These are phyloP conservation scores for Crematogaster levior DNA, from an alignment of 2,888 invertebrate species.

Conservation along the genomic window DNA sequence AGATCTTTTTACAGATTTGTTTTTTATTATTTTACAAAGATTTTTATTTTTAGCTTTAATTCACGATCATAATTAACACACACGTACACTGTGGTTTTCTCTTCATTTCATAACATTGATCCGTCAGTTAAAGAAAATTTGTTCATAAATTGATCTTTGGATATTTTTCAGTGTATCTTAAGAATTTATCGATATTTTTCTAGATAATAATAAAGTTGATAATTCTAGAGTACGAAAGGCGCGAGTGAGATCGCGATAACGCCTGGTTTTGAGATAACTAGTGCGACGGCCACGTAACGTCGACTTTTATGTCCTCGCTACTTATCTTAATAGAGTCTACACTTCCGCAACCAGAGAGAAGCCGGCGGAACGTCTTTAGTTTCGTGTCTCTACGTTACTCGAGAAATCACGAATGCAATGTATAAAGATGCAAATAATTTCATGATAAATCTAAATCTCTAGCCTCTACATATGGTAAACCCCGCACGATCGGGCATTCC, in stretches of 20 bases:
- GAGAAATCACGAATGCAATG: not conserved
- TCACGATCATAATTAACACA: not conserved
- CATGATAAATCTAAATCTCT: not conserved
- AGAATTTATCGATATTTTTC: not conserved
- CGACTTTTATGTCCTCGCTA: conserved; percentile 17
- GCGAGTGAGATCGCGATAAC: conserved; percentile 19
- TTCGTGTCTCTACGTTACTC: not conserved
- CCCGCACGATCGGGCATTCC: not conserved
- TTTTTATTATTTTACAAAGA: not conserved
- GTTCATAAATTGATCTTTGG: not conserved
- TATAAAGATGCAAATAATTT: not conserved
- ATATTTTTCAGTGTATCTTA: not conserved
- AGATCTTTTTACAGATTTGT: no score
- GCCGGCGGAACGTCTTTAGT: not conserved
- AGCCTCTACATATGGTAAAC: not conserved
- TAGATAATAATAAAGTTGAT: not conserved
- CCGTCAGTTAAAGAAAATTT: not conserved
- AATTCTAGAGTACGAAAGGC: not conserved
- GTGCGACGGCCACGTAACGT: conserved; percentile 1
- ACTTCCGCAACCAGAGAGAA: conserved; percentile 12
- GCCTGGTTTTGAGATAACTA: conserved; percentile 17
- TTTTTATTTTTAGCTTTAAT: not conserved
- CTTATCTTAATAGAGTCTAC: conserved; percentile 23
- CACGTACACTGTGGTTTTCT: not conserved
- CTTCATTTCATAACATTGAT: not conserved